These are phyloP conservation scores for Coluber constrictor DNA, from an alignment of 2,797 vertebrate genomes.

Conservation along the genomic window DNA sequence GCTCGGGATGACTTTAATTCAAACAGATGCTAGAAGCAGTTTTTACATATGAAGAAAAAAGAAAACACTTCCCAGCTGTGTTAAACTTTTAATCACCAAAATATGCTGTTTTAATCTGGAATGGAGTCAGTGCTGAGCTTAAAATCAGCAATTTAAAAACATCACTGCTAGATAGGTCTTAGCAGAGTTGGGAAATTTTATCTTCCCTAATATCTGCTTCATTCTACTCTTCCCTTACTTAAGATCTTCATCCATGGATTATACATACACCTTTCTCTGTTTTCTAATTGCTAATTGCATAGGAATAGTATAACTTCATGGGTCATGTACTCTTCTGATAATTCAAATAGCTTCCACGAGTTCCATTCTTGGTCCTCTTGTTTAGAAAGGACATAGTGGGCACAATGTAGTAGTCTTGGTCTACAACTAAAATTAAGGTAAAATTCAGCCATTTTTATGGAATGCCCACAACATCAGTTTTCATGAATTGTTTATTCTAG, in stretches of 20 bases:
- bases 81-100: slow-evolving; percentile 8
- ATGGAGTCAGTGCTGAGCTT: not conserved
- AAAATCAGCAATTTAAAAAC: not conserved
- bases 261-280: not conserved
- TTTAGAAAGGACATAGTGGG: not conserved
- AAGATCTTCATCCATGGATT: not conserved
- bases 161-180: not conserved
- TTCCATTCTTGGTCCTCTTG: not conserved
- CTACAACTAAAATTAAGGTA: not conserved
- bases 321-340: not conserved
- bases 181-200: not conserved
- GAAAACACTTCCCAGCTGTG: not conserved
- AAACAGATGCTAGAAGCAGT: slow-evolving; percentile 29
- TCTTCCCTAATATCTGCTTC: not conserved
- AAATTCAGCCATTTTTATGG: not conserved
- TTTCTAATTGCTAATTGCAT: not conserved
- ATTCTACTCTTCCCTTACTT: not conserved
- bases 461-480: not conserved
- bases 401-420: not conserved
- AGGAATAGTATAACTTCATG: not conserved
- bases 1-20: slow-evolving; percentile 48
- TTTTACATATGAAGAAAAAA: slow-evolving; percentile 35
- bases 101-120: slow-evolving; percentile 3
- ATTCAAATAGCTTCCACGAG: not conserved
- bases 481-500: not conserved